Conservation (phyloP, 2,888 invertebrate genomes). For the Drosophila greeni region DNA sequence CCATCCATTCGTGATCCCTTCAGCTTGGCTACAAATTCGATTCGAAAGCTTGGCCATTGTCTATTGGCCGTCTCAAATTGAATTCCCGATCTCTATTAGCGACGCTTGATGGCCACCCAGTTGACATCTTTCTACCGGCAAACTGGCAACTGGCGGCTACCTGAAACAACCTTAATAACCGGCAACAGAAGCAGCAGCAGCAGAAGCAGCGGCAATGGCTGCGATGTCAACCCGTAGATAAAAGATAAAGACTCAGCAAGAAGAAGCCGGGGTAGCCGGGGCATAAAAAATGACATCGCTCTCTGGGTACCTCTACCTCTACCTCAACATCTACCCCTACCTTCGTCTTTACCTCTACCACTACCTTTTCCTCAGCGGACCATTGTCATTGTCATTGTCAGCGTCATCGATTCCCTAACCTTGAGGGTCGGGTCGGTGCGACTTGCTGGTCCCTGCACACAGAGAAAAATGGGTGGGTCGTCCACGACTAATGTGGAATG, state of each 20-base stretch:
- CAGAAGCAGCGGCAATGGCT: constrained; percentile 33
- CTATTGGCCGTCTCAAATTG: constrained; percentile 23
- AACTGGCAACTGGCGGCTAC: constrained; percentile 33
- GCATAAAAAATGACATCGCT: constrained; percentile 48
- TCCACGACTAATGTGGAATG: constrained; percentile 12
- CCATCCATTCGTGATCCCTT: constrained; percentile 14
- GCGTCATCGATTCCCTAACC: constrained; percentile 26
- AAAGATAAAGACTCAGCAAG: constrained; percentile 46
- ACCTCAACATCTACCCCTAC: not conserved
- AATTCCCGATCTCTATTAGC: constrained; percentile 63
- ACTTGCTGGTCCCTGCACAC: constrained; percentile 23
- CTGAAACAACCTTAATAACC: constrained; percentile 26
- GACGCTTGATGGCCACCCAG: constrained; percentile 64
- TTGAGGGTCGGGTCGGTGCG: constrained; percentile 27
- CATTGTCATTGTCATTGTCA: constrained; percentile 38
- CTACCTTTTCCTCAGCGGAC: constrained; percentile 11
- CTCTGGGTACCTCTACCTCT: constrained; percentile 15
- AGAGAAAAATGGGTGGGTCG: constrained; percentile 19
- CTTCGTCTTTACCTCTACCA: not conserved
- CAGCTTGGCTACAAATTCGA: constrained; percentile 20
- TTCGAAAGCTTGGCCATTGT: constrained; percentile 24
- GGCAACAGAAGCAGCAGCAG: constrained; percentile 29
- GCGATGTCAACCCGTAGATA: constrained; percentile 65
- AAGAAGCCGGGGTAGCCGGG: constrained; percentile 13
- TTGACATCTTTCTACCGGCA: constrained; percentile 52